phyloP scores from a whole-genome alignment of 2,888 invertebrate genomes.

The Drosophila formosana region DNA sequence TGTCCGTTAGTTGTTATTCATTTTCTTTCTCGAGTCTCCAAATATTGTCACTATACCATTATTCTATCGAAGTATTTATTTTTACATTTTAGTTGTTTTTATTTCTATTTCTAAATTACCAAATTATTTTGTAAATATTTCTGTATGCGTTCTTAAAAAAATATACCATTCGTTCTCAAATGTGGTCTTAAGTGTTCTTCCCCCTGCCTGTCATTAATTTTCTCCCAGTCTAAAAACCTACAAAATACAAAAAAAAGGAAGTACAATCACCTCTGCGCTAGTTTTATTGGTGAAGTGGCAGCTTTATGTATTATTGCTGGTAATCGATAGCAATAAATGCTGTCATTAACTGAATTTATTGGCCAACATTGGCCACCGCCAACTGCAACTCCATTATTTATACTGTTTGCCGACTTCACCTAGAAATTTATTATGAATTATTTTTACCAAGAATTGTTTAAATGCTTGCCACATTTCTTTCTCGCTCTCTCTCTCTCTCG shows the following conservation, averaged over 20 bases:
- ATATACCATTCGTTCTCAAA: no score
- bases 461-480: not conserved
- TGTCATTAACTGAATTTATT: constrained; percentile 16
- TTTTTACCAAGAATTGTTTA: constrained; percentile 5
- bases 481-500: not conserved
- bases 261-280: constrained; percentile 9
- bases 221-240: not conserved
- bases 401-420: not conserved
- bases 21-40: no score
- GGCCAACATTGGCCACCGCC: not conserved
- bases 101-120: no score
- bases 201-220: not conserved
- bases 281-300: not conserved
- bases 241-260: not conserved
- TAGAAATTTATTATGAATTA: constrained; percentile 13
- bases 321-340: constrained; percentile 15
- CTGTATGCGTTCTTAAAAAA: no score
- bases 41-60: no score
- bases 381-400: constrained; percentile 5
- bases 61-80: no score
- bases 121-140: no score
- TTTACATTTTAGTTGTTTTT: no score
- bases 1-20: no score
- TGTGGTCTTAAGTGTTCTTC: no score
- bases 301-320: not conserved